Conservation (phyloP, 2,113 vertebrate genomes). For the Ardeotis arabs region DNA sequence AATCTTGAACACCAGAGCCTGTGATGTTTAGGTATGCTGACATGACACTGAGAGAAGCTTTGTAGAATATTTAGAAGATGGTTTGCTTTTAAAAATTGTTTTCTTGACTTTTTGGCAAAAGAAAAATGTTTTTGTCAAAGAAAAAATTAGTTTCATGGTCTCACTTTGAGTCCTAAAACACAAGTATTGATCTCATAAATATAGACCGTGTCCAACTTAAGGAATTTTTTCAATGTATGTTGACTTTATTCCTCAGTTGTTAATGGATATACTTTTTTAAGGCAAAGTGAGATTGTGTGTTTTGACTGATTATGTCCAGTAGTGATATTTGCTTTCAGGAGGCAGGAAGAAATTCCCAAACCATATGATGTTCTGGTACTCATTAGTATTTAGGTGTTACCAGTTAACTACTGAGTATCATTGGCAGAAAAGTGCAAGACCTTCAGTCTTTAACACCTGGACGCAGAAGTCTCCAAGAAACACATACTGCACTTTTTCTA, state of each 20-base stretch:
- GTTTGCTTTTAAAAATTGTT: not conserved
- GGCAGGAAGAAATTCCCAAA: not conserved
- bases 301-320: not conserved
- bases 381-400: not conserved
- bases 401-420: not conserved
- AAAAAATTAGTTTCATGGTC: not conserved
- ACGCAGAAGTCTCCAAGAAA: conserved; percentile 28
- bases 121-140: not conserved
- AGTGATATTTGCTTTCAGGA: not conserved
- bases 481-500: not conserved
- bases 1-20: not conserved
- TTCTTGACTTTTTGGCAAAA: not conserved
- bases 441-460: not conserved
- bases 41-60: not conserved
- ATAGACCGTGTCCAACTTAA: not conserved
- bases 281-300: not conserved
- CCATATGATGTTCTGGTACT: not conserved
- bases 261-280: not conserved
- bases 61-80: not conserved
- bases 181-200: not conserved
- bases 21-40: not conserved
- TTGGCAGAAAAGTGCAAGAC: not conserved
- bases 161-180: not conserved
- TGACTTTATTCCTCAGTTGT: not conserved
- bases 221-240: not conserved